These are phyloP conservation scores for Mustela nigripes DNA, from an alignment of 2,113 vertebrate species.

Conservation along the genomic window DNA sequence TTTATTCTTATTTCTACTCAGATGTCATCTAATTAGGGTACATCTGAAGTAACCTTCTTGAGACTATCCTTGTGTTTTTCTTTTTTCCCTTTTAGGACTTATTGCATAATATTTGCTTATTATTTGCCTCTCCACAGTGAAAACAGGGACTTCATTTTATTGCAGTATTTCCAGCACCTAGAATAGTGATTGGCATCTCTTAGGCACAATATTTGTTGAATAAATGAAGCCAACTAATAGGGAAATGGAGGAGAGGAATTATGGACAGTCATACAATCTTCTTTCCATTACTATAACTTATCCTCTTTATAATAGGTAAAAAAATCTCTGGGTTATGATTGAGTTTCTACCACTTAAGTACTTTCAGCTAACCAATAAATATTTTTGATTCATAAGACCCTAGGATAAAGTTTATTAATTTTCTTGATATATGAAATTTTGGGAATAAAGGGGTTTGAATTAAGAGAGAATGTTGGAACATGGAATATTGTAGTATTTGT, in stretches of 20 bases:
- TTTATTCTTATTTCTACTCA: background rate
- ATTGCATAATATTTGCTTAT: background rate
- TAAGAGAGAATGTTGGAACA: background rate
- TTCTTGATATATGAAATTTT: background rate
- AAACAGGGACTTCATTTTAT: background rate
- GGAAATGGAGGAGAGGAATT: background rate
- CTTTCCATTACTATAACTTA: background rate
- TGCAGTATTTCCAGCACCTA: background rate
- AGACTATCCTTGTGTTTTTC: background rate
- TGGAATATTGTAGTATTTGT: background rate
- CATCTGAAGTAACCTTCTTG: background rate
- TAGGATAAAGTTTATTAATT: slow-evolving; percentile 3
- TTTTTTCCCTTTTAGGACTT: background rate
- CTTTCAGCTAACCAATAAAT: slow-evolving; percentile 11
- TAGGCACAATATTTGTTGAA: background rate
- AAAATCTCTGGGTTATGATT: background rate
- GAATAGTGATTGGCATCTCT: background rate
- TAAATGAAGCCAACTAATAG: background rate
- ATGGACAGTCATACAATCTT: background rate
- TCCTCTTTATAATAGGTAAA: background rate
- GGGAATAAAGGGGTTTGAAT: background rate
- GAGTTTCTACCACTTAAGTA: slow-evolving; percentile 8
- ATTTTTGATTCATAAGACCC: background rate
- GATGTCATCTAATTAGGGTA: background rate
- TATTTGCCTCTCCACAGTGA: background rate